Evolutionary conservation across 2,113 vertebrate species (phyloP).

Genomic region (Gymnorhina tibicen): DNA sequence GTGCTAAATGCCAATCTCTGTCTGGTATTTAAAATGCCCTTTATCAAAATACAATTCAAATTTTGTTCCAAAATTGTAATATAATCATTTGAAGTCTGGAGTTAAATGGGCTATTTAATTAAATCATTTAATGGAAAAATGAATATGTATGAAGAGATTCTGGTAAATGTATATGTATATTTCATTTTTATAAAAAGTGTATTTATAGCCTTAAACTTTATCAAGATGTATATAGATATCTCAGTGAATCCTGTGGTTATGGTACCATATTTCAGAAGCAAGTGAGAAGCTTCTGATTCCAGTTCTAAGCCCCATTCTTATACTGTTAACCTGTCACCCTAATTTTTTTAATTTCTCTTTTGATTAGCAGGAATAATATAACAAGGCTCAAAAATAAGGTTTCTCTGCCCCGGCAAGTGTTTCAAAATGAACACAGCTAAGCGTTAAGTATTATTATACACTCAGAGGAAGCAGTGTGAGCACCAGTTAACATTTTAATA

Average conservation of each 20-base stretch:
- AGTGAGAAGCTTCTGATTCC: neutral
- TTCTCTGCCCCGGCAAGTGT: neutral
- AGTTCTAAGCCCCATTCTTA: neutral
- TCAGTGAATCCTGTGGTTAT: neutral
- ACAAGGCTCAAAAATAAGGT: neutral
- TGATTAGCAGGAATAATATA: neutral
- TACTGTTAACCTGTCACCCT: neutral
- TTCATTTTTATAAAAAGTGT: neutral
- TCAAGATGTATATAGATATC: neutral
- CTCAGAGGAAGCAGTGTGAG: neutral
- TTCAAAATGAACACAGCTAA: neutral
- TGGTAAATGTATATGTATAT: neutral
- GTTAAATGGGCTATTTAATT: constrained; percentile 11
- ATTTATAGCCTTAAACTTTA: constrained; percentile 13
- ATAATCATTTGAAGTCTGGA: neutral
- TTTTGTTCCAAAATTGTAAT: constrained; percentile 37
- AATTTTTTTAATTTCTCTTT: neutral
- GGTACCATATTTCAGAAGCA: neutral
- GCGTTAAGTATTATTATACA: neutral
- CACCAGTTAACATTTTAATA: neutral
- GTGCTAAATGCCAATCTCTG: constrained; percentile 53
- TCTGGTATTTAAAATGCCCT: constrained; percentile 59
- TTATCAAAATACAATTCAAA: constrained; percentile 56
- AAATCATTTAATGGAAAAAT: constrained; percentile 5
- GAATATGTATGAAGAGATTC: neutral